These are phyloP conservation scores for Leptothorax acervorum DNA, from an alignment of 2,888 invertebrate species.

Conservation along the genomic window DNA sequence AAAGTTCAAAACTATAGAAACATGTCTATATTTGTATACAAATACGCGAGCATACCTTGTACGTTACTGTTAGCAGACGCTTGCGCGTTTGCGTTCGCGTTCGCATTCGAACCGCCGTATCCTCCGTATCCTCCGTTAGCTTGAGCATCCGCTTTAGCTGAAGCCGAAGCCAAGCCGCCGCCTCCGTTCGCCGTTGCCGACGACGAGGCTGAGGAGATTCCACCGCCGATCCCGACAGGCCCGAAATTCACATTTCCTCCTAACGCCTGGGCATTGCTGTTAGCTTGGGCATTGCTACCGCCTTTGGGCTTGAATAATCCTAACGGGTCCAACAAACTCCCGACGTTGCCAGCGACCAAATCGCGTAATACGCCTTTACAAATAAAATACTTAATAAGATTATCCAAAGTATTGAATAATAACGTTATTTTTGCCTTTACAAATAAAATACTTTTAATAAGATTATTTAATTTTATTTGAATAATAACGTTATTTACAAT, in stretches of 20 bases:
- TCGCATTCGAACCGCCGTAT: constrained; percentile 61
- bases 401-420: background rate
- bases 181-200: constrained; percentile 72
- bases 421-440: constrained; percentile 53
- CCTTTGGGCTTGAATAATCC: constrained; percentile 74
- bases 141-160: constrained; percentile 67
- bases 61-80: constrained; percentile 51
- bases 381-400: background rate
- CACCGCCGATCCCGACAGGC: constrained; percentile 75
- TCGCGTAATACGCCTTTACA: constrained; percentile 66
- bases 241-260: constrained; percentile 77
- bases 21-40: background rate
- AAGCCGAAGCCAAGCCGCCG: constrained; percentile 59
- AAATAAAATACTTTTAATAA: constrained; percentile 6
- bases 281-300: constrained; percentile 51
- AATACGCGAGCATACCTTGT: constrained; percentile 58
- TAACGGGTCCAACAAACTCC: constrained; percentile 77
- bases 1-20: background rate
- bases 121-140: constrained; percentile 56
- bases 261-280: constrained; percentile 70
- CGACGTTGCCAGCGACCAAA: constrained; percentile 22
- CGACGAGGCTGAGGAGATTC: constrained; percentile 72
- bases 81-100: constrained; percentile 66
- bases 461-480: background rate
- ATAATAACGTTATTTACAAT: background rate